These are phyloP conservation scores for Zaprionus tsacasi DNA, from an alignment of 1,140 invertebrate species.

Conservation along the genomic window DNA sequence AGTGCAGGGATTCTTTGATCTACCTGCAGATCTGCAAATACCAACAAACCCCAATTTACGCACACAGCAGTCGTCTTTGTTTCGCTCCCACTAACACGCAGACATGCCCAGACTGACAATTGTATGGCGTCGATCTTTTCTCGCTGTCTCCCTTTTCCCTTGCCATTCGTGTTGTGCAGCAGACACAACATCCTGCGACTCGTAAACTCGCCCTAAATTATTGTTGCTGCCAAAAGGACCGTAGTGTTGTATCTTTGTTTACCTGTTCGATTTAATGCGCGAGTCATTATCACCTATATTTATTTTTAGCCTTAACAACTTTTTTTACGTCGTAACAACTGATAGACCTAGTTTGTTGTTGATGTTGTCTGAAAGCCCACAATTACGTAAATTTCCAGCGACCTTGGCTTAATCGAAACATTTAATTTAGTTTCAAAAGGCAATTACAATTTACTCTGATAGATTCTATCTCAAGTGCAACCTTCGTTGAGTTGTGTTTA, in stretches of 20 bases:
- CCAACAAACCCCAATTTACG: slow-evolving; percentile 3
- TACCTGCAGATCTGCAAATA: slow-evolving; percentile 26
- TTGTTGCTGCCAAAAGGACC: not conserved
- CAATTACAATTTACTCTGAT: not conserved
- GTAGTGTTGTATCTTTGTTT: slow-evolving; percentile 23
- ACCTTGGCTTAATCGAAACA: slow-evolving; percentile 44
- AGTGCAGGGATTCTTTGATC: slow-evolving; percentile 7
- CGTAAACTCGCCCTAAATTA: not conserved
- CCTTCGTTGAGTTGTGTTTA: slow-evolving; percentile 29
- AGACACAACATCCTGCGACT: not conserved
- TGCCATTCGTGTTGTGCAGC: not conserved
- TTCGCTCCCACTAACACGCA: not conserved
- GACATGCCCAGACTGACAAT: not conserved
- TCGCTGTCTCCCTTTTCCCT: not conserved
- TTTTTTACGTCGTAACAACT: slow-evolving; percentile 20
- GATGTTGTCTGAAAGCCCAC: slow-evolving; percentile 13
- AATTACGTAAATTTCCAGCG: slow-evolving; percentile 39
- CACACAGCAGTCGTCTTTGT: slow-evolving; percentile 9
- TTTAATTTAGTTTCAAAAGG: slow-evolving; percentile 17
- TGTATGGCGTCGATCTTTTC: not conserved
- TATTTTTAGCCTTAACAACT: slow-evolving; percentile 28
- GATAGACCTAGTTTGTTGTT: slow-evolving; percentile 5
- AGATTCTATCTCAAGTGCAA: not conserved
- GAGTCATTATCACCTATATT: slow-evolving; percentile 23
- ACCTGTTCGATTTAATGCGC: slow-evolving; percentile 24